A percentile compares a stretch with the other conserved stretches of the same genome.
Evolutionary conservation across 2,888 invertebrate genomes (phyloP).

Genomic region (Crepidodera aurea): DNA sequence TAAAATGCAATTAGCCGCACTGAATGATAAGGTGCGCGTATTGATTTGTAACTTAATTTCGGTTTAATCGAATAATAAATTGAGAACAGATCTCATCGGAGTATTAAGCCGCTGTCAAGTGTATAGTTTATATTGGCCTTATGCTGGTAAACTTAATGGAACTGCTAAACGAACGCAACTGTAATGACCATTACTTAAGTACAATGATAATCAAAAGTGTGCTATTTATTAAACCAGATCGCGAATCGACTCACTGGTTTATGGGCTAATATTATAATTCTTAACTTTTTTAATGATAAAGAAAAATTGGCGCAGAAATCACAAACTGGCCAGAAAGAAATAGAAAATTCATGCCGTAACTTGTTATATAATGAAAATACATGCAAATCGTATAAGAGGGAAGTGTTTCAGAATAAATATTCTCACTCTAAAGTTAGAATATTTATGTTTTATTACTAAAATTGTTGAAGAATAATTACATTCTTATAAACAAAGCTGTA

Average conservation of each 20-base stretch:
- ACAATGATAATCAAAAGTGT: slow-evolving; percentile 4
- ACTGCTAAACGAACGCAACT: slow-evolving; percentile 13
- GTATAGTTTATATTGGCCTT: slow-evolving; percentile 21
- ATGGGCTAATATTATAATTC: neutral
- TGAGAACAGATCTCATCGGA: slow-evolving; percentile 27
- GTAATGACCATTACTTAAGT: slow-evolving; percentile 28
- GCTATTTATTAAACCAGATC: neutral
- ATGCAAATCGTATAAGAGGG: too few relatives aligned
- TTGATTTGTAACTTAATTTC: slow-evolving; percentile 43
- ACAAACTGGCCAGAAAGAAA: too few relatives aligned
- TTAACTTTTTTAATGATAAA: too few relatives aligned
- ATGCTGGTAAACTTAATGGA: slow-evolving; percentile 24
- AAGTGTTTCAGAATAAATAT: too few relatives aligned
- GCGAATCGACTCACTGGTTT: neutral
- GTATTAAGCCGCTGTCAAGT: slow-evolving; percentile 26
- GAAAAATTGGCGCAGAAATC: too few relatives aligned
- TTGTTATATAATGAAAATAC: too few relatives aligned
- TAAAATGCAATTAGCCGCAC: slow-evolving; percentile 39
- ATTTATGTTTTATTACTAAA: too few relatives aligned
- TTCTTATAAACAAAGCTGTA: too few relatives aligned
- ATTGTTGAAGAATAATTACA: too few relatives aligned
- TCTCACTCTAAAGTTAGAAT: too few relatives aligned
- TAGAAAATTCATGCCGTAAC: too few relatives aligned
- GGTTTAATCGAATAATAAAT: slow-evolving; percentile 31
- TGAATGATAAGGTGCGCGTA: slow-evolving; percentile 34